Evolutionary conservation across 2,797 vertebrate genomes (phyloP).

Genomic region (Halcyon smyrnensis): DNA sequence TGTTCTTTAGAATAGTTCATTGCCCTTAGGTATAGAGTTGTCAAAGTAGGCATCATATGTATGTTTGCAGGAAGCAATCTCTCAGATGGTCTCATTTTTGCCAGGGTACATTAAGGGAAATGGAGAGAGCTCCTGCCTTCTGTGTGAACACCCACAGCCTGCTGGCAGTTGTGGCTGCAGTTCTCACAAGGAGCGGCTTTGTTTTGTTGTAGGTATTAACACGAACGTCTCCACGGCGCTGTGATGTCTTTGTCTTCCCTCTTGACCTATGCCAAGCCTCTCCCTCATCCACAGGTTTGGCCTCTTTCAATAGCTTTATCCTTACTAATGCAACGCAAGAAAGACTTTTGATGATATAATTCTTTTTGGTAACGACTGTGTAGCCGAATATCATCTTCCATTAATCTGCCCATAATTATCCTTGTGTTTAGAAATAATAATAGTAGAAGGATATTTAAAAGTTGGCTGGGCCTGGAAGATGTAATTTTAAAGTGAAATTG

Average conservation of each 20-base stretch:
- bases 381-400: neutral
- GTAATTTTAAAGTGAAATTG: neutral
- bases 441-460: neutral
- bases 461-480: neutral
- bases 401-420: neutral
- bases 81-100: neutral
- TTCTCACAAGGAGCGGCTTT: neutral
- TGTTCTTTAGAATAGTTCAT: neutral
- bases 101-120: neutral
- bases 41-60: rapidly evolving
- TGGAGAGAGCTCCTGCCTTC: neutral
- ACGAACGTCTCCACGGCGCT: neutral
- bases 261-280: neutral
- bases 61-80: neutral
- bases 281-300: neutral
- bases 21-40: neutral
- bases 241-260: neutral
- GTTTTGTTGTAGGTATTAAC: neutral
- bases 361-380: neutral
- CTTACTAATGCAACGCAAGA: neutral
- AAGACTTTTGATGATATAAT: neutral
- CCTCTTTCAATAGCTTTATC: neutral
- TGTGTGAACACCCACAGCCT: neutral
- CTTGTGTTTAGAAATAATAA: neutral
- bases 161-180: neutral